Evolutionary conservation across 2,888 invertebrate genomes (phyloP).

Genomic region (Synergus japonicus): DNA sequence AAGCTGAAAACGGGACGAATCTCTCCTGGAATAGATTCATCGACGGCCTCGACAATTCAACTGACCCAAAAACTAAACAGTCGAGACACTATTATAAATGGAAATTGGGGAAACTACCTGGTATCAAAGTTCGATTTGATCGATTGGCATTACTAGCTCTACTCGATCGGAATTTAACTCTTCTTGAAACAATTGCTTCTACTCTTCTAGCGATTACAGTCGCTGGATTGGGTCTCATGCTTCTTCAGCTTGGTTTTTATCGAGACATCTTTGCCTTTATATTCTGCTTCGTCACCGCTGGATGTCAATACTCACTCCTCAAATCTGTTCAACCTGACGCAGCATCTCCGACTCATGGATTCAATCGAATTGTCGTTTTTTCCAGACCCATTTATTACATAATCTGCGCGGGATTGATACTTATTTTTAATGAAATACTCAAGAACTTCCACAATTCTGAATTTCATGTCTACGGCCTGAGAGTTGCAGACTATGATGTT

Average conservation of each 20-base stretch:
- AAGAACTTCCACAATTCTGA: slow-evolving; percentile 75
- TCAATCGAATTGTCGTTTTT: slow-evolving; percentile 95
- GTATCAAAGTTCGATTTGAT: slow-evolving; percentile 93
- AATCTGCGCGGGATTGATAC: slow-evolving; percentile 79
- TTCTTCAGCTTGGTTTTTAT: slow-evolving; percentile 91
- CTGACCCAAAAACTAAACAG: slow-evolving; percentile 79
- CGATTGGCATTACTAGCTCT: slow-evolving; percentile 93
- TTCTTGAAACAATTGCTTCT: slow-evolving; percentile 89
- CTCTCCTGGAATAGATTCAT: slow-evolving; percentile 80
- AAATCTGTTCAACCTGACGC: slow-evolving; percentile 99
- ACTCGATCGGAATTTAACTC: slow-evolving; percentile 93
- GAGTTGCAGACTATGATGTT: slow-evolving; percentile 81
- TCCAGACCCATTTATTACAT: slow-evolving; percentile 97
- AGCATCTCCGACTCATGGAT: slow-evolving; percentile 98
- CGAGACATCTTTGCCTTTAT: slow-evolving; percentile 95
- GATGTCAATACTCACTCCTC: slow-evolving; percentile 96
- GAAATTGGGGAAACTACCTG: slow-evolving; percentile 79
- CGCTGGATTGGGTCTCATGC: slow-evolving; percentile 89
- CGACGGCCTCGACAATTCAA: slow-evolving; percentile 79
- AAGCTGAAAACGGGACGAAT: slow-evolving; percentile 79
- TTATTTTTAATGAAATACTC: slow-evolving; percentile 74
- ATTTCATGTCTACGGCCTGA: slow-evolving; percentile 77
- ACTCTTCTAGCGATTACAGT: slow-evolving; percentile 91
- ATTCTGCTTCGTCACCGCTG: slow-evolving; percentile 98
- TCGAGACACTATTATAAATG: slow-evolving; percentile 86